These are phyloP conservation scores for Tokudaia tokunoshimensis DNA, from an alignment of 2,797 vertebrate species.

Conservation along the genomic window DNA sequence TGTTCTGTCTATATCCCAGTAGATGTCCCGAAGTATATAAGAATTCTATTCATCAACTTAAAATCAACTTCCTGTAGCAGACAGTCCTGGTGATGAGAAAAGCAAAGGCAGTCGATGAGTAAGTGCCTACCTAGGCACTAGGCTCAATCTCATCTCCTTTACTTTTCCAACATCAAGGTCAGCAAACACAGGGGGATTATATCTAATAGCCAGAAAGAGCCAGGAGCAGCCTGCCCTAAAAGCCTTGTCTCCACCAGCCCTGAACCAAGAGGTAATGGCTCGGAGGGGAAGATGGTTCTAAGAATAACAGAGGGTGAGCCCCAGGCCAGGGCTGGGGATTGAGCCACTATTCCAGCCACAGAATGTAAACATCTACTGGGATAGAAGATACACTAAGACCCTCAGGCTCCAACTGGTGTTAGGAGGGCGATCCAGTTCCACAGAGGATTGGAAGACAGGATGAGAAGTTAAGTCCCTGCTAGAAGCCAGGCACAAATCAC, in stretches of 20 bases:
- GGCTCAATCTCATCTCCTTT: neutral
- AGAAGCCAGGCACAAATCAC: neutral
- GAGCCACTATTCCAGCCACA: neutral
- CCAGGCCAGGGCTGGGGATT: neutral
- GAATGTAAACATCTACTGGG: too few species aligned
- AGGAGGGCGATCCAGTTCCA: neutral
- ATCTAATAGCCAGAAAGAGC: neutral
- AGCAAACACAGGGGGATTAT: neutral
- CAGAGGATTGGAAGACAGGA: neutral
- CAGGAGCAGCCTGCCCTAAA: too few species aligned
- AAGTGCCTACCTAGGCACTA: neutral
- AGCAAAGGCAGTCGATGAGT: neutral
- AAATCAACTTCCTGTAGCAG: neutral
- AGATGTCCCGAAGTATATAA: neutral
- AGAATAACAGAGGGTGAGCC: neutral
- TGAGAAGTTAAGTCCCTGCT: neutral
- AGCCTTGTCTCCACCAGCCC: neutral
- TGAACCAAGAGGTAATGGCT: neutral
- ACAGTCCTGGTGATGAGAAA: neutral
- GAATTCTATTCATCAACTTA: neutral
- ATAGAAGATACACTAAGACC: neutral
- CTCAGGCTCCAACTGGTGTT: neutral
- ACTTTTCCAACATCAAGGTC: neutral
- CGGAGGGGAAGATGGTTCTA: neutral
- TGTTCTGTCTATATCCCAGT: neutral